These are phyloP conservation scores for Centropus unirufus DNA, from an alignment of 2,113 vertebrate genomes.

Conservation along the genomic window DNA sequence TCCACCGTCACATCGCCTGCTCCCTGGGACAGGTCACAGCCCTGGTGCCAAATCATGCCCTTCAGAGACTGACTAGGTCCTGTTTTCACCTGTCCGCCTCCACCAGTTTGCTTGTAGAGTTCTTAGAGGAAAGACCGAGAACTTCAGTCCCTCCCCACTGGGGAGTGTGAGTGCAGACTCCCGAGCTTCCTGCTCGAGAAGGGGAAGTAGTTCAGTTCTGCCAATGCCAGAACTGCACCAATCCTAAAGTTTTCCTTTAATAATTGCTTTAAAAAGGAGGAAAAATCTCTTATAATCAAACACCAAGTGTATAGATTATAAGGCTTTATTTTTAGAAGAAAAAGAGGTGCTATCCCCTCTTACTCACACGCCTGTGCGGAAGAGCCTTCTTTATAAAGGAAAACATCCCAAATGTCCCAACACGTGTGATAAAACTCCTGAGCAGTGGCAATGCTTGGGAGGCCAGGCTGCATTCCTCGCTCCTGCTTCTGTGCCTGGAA, in stretches of 20 bases:
- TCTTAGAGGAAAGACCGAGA: neutral
- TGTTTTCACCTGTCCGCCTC: neutral
- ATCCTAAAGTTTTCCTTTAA: neutral
- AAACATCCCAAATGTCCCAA: neutral
- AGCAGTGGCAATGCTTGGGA: neutral
- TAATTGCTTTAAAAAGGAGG: neutral
- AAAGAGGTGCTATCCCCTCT: neutral
- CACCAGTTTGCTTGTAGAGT: neutral
- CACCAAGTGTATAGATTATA: neutral
- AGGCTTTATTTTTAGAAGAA: neutral
- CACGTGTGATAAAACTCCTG: neutral
- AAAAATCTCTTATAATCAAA: neutral
- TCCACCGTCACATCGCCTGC: rapidly evolving
- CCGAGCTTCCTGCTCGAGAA: rapidly evolving
- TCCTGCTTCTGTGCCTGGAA: neutral
- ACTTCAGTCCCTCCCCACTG: rapidly evolving
- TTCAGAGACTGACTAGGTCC: neutral
- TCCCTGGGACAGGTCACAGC: neutral
- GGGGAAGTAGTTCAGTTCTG: neutral
- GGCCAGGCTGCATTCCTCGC: neutral
- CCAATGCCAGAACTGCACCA: neutral
- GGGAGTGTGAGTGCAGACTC: neutral
- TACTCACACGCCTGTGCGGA: rapidly evolving
- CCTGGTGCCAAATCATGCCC: rapidly evolving
- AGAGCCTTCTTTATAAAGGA: neutral